phyloP scores from a whole-genome alignment of 2,113 vertebrate genomes.

The Macrotus californicus region DNA sequence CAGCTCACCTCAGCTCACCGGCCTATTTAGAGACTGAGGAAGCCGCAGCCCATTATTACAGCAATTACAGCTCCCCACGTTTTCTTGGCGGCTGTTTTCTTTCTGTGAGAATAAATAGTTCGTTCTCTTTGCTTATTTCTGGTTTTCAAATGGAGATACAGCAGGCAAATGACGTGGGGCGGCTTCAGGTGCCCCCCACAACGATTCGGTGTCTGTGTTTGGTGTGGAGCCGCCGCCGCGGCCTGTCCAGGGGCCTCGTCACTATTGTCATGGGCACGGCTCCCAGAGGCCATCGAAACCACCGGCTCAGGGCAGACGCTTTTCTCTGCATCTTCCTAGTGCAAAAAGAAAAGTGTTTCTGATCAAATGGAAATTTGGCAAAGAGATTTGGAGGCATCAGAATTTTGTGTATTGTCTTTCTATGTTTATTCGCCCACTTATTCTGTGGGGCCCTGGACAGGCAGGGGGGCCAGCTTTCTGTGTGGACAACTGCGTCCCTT shows the following conservation, averaged over 20 bases:
- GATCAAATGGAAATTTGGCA: neutral
- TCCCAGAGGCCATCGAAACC: too few relatives aligned
- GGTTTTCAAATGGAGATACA: neutral
- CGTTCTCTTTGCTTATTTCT: neutral
- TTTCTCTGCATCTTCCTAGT: neutral
- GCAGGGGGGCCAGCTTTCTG: neutral
- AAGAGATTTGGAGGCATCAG: neutral
- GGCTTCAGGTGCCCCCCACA: fast-evolving
- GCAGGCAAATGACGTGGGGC: neutral
- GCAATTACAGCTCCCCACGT: neutral
- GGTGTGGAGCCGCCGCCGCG: too few relatives aligned
- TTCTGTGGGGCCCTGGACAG: neutral
- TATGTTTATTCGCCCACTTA: neutral
- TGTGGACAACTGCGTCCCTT: neutral
- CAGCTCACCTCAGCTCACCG: fast-evolving
- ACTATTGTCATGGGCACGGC: fast-evolving
- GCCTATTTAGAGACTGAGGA: neutral
- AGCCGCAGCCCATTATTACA: neutral
- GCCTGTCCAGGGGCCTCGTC: too few relatives aligned
- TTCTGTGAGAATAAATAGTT: neutral
- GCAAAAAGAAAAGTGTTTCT: neutral
- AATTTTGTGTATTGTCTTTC: neutral
- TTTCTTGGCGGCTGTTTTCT: too few relatives aligned
- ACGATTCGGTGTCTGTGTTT: too few relatives aligned
- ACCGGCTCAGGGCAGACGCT: fast-evolving